Conservation (phyloP, 2,113 vertebrate species). For the Onychorhynchus coronatus region DNA sequence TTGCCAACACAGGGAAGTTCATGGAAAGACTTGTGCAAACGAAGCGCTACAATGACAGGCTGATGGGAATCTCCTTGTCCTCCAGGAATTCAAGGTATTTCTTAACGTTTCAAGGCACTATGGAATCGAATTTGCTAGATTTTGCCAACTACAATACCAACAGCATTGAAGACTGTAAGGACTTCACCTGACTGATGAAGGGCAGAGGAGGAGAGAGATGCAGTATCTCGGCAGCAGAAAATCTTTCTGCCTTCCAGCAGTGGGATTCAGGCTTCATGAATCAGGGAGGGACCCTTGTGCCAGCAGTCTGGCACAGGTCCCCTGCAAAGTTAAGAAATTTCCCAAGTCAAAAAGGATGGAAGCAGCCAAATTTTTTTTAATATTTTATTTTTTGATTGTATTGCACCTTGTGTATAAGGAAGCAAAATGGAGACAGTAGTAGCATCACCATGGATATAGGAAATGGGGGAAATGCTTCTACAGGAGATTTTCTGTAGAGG, state of each 20-base stretch:
- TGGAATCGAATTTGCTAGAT: background rate
- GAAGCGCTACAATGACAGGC: fast-evolving
- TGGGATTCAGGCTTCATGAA: background rate
- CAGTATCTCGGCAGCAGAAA: background rate
- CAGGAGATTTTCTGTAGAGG: background rate
- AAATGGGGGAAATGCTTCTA: background rate
- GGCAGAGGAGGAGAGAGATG: background rate
- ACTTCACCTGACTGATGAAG: fast-evolving
- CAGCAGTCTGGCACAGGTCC: background rate
- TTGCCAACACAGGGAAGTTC: background rate
- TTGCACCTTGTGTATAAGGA: background rate
- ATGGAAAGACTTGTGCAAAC: background rate
- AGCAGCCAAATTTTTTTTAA: background rate
- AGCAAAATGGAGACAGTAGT: background rate
- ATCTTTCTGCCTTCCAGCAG: background rate
- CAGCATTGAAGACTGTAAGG: background rate
- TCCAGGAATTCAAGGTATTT: background rate
- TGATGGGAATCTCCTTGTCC: background rate
- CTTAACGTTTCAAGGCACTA: background rate
- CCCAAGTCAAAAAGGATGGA: background rate
- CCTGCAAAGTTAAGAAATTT: background rate
- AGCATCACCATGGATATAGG: background rate
- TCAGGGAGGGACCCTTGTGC: background rate
- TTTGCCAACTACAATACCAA: fast-evolving
- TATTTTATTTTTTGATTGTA: background rate